Evolutionary conservation across 2,888 invertebrate genomes (phyloP).

Genomic region (Lasioglossum pauxillum): DNA sequence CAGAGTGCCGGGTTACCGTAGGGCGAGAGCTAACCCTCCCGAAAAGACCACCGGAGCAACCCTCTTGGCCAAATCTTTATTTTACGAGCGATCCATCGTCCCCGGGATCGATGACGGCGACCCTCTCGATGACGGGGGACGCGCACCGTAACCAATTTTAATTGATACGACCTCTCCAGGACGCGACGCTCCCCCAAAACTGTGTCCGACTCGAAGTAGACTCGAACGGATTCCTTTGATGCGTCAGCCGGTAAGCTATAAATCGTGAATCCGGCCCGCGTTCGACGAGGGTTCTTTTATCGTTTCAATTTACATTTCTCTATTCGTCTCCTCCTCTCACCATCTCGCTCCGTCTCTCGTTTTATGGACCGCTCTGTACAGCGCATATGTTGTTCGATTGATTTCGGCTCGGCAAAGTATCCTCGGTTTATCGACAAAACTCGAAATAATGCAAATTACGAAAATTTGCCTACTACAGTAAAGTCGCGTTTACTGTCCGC

Average conservation of each 20-base stretch:
- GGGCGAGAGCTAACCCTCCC: slow-evolving; percentile 65
- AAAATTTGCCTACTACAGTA: not conserved
- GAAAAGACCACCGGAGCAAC: slow-evolving; percentile 54
- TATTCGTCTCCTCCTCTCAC: not conserved
- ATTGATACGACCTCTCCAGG: slow-evolving; percentile 61
- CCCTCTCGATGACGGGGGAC: slow-evolving; percentile 7
- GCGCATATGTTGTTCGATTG: slow-evolving; percentile 8
- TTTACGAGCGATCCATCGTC: slow-evolving; percentile 68
- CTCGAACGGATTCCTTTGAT: slow-evolving; percentile 35
- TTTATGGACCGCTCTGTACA: not conserved
- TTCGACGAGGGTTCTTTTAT: slow-evolving; percentile 32
- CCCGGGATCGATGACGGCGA: slow-evolving; percentile 41
- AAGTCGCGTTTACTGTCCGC: too few relatives aligned
- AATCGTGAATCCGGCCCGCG: slow-evolving; percentile 32
- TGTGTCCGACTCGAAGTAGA: slow-evolving; percentile 29
- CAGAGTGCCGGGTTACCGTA: slow-evolving; percentile 45
- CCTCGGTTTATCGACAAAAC: not conserved
- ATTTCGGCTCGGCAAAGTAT: not conserved
- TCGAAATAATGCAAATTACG: not conserved
- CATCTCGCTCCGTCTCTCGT: not conserved
- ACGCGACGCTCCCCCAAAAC: not conserved
- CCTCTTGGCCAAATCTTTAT: slow-evolving; percentile 75
- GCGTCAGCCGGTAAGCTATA: slow-evolving; percentile 37
- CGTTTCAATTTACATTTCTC: slow-evolving; percentile 46
- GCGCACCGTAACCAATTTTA: slow-evolving; percentile 68